Evolutionary conservation across 2,888 invertebrate genomes (phyloP).

Genomic region (Stenodera caucasica): DNA sequence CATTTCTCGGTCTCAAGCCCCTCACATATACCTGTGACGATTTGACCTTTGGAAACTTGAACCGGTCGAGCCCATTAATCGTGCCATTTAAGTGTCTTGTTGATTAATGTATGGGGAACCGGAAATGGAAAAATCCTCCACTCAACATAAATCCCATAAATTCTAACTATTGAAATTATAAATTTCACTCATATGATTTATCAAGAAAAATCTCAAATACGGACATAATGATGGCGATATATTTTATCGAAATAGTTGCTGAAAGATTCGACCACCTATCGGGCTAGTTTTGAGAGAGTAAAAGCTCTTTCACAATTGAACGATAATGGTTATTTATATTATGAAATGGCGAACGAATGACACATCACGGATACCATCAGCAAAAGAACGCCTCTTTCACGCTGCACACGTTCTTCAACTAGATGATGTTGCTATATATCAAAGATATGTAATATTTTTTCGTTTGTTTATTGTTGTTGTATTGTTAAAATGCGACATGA

Average conservation of each 20-base stretch:
- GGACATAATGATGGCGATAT: background rate
- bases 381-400: slow-evolving; percentile 8
- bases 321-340: slow-evolving; percentile 17
- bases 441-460: background rate
- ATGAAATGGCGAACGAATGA: slow-evolving; percentile 21
- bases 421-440: slow-evolving; percentile 1
- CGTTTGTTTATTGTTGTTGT: background rate
- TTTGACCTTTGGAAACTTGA: slow-evolving; percentile 3
- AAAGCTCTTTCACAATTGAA: slow-evolving; percentile 21
- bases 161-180: background rate
- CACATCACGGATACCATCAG: slow-evolving; percentile 17
- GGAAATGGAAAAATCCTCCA: background rate
- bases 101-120: slow-evolving; percentile 9
- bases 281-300: slow-evolving; percentile 4
- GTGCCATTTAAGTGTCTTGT: slow-evolving; percentile 9
- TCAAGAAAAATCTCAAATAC: too few relatives aligned
- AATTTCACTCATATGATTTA: too few relatives aligned
- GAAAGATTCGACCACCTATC: slow-evolving; percentile 1
- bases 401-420: slow-evolving; percentile 12
- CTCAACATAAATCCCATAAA: background rate
- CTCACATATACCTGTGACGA: background rate
- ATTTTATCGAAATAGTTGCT: background rate
- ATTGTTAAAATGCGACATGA: background rate
- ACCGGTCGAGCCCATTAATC: slow-evolving; percentile 4
- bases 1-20: slow-evolving; percentile 1